Base-by-base conservation (phyloP, 1,140 invertebrate species). In the Phymorhynchus buccinoides region DNA sequence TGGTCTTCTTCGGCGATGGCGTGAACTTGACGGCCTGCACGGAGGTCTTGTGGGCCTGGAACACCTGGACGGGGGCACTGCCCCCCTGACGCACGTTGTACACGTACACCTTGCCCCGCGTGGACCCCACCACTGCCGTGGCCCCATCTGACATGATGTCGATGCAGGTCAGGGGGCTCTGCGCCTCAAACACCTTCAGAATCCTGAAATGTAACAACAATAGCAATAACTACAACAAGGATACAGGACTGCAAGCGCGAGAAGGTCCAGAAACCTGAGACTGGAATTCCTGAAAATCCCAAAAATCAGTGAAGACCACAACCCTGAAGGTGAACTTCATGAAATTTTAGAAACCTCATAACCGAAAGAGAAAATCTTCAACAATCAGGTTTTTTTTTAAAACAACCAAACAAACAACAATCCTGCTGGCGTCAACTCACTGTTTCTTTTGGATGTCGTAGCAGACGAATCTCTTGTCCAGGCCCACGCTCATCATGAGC, bases 381-480 rank as follows among this genome's bases (percentile, higher is more conserved):
- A n/a, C n/a, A n/a, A n/a, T n/a, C n/a, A n/a, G n/a, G n/a, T n/a
- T n/a, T n/a, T n/a, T n/a, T n/a, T n/a, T n/a, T n/a, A n/a, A n/a
- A n/a, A n/a, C 4, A 62, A 83, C 37, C 32, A 7, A 48, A 18
- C 44, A 48, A 48, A 48, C 44, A 27, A 79, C 18, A 82, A 44
- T 30, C 52, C 22, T 44, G n/a, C n/a, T n/a, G n/a, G n/a, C n/a
- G n/a, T n/a, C 48, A 82, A 89, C 90, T 91, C 89, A 94, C 93
- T 90, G 90, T 87, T 92, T 94, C 9, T 86, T 89, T 62, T 92
- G 88, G 0, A 92, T 87, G 88, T 94, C 93, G 86, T 93, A 93
- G 84, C 90, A 92, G 37, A 92, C 89, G 37, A 93, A 87, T 62
- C 91, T 88, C 84, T 94, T 93, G 86, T 94, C 93, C 52, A 94